Percentiles rank a stretch among this genome's conserved stretches.
These are phyloP conservation scores for Myrmophylax atrothorax DNA, from an alignment of 2,113 vertebrate genomes.

Conservation along the genomic window DNA sequence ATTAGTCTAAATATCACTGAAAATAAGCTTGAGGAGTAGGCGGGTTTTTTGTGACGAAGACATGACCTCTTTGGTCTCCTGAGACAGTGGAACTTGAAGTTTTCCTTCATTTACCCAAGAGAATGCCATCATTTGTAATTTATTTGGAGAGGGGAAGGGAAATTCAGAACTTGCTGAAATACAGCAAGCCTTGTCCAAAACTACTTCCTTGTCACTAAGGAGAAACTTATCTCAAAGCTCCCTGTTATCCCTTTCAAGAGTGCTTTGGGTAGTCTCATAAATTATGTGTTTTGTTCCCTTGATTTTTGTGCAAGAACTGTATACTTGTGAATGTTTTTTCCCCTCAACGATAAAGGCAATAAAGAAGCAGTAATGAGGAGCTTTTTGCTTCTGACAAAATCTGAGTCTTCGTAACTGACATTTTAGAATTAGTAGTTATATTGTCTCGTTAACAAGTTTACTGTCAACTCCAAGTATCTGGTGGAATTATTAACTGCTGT, in stretches of 20 bases:
- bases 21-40: neutral
- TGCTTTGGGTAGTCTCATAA: neutral
- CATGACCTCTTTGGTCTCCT: neutral
- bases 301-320: neutral
- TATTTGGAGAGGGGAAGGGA: neutral
- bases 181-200: neutral
- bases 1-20: neutral
- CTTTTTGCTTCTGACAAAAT: conserved; percentile 7
- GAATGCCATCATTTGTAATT: neutral
- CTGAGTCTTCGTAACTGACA: conserved; percentile 31
- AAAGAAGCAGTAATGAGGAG: conserved; percentile 47
- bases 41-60: neutral
- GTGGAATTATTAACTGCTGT: conserved; percentile 45
- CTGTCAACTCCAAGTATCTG: conserved; percentile 57
- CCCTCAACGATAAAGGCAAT: neutral
- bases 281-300: neutral
- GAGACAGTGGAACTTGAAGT: neutral
- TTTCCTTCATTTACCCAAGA: neutral
- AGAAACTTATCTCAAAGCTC: conserved; percentile 14
- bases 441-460: conserved; percentile 70
- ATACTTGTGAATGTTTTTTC: neutral
- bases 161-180: neutral
- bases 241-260: conserved; percentile 5
- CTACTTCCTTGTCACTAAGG: neutral
- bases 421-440: conserved; percentile 58